Evolutionary conservation across 2,113 vertebrate genomes (phyloP), one percentile per base, ranked within the genome.

Genomic region (Macrotus californicus): DNA sequence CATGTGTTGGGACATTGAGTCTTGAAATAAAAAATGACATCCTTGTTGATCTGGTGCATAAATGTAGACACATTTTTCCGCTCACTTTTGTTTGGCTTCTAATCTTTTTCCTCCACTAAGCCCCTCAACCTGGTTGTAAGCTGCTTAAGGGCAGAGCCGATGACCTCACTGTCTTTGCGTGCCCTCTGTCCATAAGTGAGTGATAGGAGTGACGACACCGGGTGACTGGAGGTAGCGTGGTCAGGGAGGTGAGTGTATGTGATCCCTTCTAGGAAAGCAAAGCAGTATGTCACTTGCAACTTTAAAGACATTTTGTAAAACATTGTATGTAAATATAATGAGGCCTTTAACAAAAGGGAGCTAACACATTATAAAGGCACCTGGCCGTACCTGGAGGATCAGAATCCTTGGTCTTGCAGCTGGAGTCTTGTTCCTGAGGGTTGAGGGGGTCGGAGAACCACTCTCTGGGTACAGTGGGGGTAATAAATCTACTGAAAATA

Each of bases 151-250:
- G 26, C 36, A n/a, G 43, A 88, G 24, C 18, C 5, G 3, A 0
- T 73, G 72, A 66, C 5, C 7, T 14, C 6, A 81, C 4, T 70
- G 18, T 61, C 61, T 34, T 59, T 22, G 21, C 29, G 2, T 0
- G 12, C 3, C 75, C 41, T 22, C 31, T n/a, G 7, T 59, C n/a
- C 1, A n/a, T n/a, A n/a, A 9, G 50, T 39, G 0, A 24, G 36
- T n/a, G 46, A 7, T 56, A 21, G 61, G 21, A 13, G 66, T 21
- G 10, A 36, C 41, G 36, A 64, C 13, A 0, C 26, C 21, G 56
- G 21, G 21, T 16, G 7, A 4, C 64, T 79, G 22, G 46, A 5
- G 34, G 5, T 14, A 12, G 10, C 0, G 0, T 34, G 15, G 2
- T 24, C 15, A 46, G 70, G 39, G 34, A 91, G 43, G 24, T 5